These are phyloP conservation scores for Trileptium ribeirensis DNA, from an alignment of 2,888 invertebrate genomes.

Conservation along the genomic window DNA sequence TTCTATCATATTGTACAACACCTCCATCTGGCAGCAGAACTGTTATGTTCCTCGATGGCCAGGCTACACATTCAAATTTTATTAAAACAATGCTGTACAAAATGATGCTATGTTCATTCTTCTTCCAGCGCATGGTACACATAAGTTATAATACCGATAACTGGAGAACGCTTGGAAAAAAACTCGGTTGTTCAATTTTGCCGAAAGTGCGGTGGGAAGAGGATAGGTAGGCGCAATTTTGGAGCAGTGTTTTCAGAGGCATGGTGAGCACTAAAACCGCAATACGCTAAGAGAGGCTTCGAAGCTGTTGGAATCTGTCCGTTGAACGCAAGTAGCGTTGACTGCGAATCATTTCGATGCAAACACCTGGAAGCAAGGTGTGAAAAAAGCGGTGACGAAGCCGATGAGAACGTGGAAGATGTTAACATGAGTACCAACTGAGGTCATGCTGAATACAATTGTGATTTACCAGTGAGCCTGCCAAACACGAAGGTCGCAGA, in stretches of 20 bases:
- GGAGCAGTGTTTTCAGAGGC: not conserved
- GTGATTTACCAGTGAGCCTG: too few species aligned
- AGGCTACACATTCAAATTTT: not conserved
- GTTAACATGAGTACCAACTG: too few species aligned
- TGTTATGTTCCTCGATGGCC: conserved; percentile 11
- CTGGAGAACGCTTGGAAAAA: not conserved
- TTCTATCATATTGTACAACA: not conserved
- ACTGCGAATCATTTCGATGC: too few species aligned
- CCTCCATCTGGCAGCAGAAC: not conserved
- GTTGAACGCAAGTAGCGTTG: not conserved
- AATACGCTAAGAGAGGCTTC: not conserved
- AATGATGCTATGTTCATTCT: not conserved
- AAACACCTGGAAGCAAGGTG: too few species aligned
- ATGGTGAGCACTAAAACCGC: too few species aligned
- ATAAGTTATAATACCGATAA: not conserved
- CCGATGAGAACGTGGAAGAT: not conserved
- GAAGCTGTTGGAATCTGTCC: not conserved
- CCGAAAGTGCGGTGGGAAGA: not conserved
- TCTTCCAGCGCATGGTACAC: conserved; percentile 13
- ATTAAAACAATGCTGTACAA: not conserved
- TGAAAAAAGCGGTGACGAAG: not conserved
- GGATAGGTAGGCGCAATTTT: not conserved
- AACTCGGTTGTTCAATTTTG: not conserved
- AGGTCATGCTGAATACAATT: too few species aligned
- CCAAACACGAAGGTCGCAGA: too few species aligned